Evolutionary conservation across 2,888 invertebrate genomes (phyloP), one percentile per base, ranked within the genome.

Genomic region (Drosophila vallismaia): DNA sequence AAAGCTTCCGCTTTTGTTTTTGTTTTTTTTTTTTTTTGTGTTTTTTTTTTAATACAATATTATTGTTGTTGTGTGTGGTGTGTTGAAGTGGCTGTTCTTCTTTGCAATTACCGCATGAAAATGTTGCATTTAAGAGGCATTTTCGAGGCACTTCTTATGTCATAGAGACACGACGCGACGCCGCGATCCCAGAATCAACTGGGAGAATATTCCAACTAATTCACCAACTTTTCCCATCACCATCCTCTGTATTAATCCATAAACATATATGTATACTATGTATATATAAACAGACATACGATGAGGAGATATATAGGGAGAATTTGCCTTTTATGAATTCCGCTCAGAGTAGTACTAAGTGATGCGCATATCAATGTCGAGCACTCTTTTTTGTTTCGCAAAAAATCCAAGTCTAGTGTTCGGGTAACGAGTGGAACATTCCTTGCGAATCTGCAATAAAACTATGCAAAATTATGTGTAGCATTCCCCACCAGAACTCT

Each of bases 301-400:
- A 19, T 0, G 19, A 19, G 28, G 28, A 1, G 28, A 6, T 28
- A 28, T 31, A 44, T 48, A 33, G 50, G 28, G 51, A 49, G 55
- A 67, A 55, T 52, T 58, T 58, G 52, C 50, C 73, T 76, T 62
- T 84, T 84, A 86, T 84, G 75, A 82, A 81, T 81, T 81, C 86
- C 74, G 74, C 86, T 86, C 84, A 86, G 81, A 84, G 50, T 50
- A 38, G 60, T 45, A 58, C 75, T 86, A 86, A 88, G 88, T 88
- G 83, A 88, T 88, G 88, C 88, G 88, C 88, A 89, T 88, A 89
- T 89, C 82, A 88, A 88, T 85, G 85, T 75, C 77, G 86, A 86
- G 80, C 83, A 87, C 75, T 77, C 60, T 66, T 68, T 52, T 67
- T 45, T 53, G 28, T 19, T 19, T 19, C 19, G 24, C 38, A 42